A percentile compares a stretch with the other conserved stretches of the same genome.
Conservation (phyloP, 2,797 vertebrate genomes). For the Pempheris klunzingeri region DNA sequence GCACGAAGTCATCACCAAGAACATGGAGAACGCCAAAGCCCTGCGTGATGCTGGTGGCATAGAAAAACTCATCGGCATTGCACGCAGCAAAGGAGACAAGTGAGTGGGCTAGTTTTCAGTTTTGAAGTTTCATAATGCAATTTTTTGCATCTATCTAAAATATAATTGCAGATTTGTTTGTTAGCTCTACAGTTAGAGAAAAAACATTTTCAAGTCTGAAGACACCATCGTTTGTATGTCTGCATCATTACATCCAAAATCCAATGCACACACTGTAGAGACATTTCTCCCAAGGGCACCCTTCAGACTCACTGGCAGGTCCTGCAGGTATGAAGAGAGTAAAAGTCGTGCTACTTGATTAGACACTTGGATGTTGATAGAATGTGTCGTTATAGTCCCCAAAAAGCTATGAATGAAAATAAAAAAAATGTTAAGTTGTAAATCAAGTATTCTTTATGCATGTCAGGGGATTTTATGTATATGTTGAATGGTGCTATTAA, state of each 20-base stretch:
- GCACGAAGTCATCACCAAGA: constrained; percentile 99
- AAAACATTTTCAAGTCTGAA: not conserved
- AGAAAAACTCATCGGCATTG: constrained; percentile 98
- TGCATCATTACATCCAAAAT: constrained; percentile 4
- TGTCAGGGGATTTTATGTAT: not conserved
- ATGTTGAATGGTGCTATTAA: not conserved
- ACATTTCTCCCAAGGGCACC: constrained; percentile 8
- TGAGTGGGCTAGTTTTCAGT: constrained; percentile 84
- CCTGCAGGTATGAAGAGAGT: not conserved
- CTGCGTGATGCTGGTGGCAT: constrained; percentile 98
- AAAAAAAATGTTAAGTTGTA: no score
- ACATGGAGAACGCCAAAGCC: constrained; percentile 99
- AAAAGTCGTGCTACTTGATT: no score
- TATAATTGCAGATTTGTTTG: not conserved
- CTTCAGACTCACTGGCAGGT: not conserved
- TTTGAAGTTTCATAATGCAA: not conserved
- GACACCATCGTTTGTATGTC: no score
- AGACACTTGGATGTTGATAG: no score
- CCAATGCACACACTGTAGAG: no score
- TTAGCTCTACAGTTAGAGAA: not conserved
- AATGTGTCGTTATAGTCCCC: no score
- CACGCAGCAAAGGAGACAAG: constrained; percentile 99
- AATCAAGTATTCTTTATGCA: no score
- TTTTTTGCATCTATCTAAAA: not conserved
- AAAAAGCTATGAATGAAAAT: no score